These are phyloP conservation scores for Volucella zonaria DNA, from an alignment of 2,888 invertebrate species.

Conservation along the genomic window DNA sequence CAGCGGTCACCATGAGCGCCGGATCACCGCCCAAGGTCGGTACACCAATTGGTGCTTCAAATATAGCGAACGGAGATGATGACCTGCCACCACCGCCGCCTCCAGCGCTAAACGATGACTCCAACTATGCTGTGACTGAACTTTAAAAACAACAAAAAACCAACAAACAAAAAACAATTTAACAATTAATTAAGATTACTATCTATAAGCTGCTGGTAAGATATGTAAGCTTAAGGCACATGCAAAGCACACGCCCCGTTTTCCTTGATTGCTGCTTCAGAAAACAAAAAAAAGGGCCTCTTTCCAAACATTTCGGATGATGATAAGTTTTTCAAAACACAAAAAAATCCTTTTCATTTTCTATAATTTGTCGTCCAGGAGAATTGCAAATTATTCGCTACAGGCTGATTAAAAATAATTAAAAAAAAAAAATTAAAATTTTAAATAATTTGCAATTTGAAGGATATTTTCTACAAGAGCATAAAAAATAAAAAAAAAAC, in stretches of 20 bases:
- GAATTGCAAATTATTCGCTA: constrained; percentile 72
- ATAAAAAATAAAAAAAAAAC: not conserved
- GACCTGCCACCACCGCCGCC: constrained; percentile 80
- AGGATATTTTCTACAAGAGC: constrained; percentile 35
- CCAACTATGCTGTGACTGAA: constrained; percentile 83
- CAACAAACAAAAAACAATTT: constrained; percentile 26
- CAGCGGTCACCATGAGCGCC: constrained; percentile 64
- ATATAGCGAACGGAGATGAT: constrained; percentile 77
- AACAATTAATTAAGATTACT: constrained; percentile 15
- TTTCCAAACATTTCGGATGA: constrained; percentile 29
- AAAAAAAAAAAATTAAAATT: constrained; percentile 46
- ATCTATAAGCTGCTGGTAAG: constrained; percentile 59
- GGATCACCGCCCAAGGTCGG: constrained; percentile 64
- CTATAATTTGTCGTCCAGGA: constrained; percentile 16
- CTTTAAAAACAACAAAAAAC: constrained; percentile 77
- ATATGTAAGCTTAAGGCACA: constrained; percentile 16
- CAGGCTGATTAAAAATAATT: constrained; percentile 75
- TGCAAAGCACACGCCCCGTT: constrained; percentile 42
- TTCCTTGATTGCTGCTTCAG: constrained; percentile 68
- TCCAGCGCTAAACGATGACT: constrained; percentile 82
- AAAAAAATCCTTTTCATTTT: not conserved
- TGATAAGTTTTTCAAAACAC: constrained; percentile 22
- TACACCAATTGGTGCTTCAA: constrained; percentile 71
- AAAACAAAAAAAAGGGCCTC: constrained; percentile 41
- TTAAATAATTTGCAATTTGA: constrained; percentile 68